Evolutionary conservation across 1,140 invertebrate genomes (phyloP), one percentile per base, ranked within the genome.

Genomic region (Oppia nitens): DNA sequence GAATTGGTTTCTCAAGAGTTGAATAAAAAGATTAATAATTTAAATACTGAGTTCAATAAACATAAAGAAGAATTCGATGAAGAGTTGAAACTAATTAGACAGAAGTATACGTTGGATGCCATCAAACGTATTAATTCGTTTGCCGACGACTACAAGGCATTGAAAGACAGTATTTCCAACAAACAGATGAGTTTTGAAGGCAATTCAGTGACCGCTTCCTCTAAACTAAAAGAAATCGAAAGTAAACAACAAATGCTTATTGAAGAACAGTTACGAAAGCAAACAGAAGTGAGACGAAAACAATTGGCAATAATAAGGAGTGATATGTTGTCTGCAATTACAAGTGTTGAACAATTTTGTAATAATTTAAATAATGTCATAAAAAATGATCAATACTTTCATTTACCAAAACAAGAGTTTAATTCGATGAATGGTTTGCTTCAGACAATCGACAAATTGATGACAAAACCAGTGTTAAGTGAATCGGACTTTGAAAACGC

Each of bases 51-150:
- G 26, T 26, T 49, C 24, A 47, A 54, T 24, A 11, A 12, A 27
- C 14, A 56, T 3, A 26, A 49, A 12, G 53, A 59, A 54, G 25
- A 54, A 4, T 14, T 40, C 11, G 52, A 59, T 24, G 57, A 26
- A 20, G 56, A 53, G 24, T 56, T 59, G 57, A 11, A 28, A 2
- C 17, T 54, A 47, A 59, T 59, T 32, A 40, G 47, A 17, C 45
- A 59, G 24, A 59, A 55, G 27, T 54, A 53, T 47, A 23, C 55
- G 20, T 27, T 59, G 14, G 12, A 11, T 12, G 9, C 27, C 1
- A 40, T 59, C 12, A 24, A 59, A 21, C 17, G 17, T n/a, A 14
- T 49, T 4, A 53, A 47, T 27, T 9, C 45, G 17, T 59, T 56
- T 24, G 32, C 55, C 14, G 53, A 53, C 1, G 57, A 59, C 45